A percentile compares a stretch with the other conserved stretches of the same genome.
Conservation (phyloP, 2,888 invertebrate species). For the Sinhomidia bicolor region DNA sequence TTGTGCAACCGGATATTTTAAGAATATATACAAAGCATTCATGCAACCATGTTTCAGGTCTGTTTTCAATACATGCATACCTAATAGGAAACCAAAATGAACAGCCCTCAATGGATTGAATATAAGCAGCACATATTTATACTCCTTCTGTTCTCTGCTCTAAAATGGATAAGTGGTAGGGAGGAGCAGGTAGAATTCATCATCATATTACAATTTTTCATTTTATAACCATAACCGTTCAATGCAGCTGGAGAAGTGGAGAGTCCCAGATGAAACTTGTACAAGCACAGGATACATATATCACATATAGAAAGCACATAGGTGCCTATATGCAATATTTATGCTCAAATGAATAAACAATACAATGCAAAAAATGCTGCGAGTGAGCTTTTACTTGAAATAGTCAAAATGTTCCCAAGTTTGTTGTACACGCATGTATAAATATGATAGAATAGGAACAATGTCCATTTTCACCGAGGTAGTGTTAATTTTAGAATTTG, state of each 20-base stretch:
- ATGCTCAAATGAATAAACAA: not conserved
- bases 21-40: conserved; percentile 54
- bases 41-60: conserved; percentile 47
- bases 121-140: not conserved
- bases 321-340: not conserved
- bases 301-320: not conserved
- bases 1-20: conserved; percentile 66
- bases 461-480: not conserved
- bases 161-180: conserved; percentile 55
- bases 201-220: conserved; percentile 45
- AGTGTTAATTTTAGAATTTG: not conserved
- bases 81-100: conserved; percentile 23
- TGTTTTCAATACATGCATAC: conserved; percentile 18
- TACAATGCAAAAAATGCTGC: not conserved
- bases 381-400: not conserved
- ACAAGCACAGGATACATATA: too few species aligned
- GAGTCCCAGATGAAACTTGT: not conserved
- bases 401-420: too few species aligned
- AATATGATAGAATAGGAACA: not conserved
- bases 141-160: conserved; percentile 14
- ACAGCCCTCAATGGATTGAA: too few species aligned
- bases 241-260: not conserved
- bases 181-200: conserved; percentile 55
- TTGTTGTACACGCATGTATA: too few species aligned
- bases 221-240: not conserved